A percentile compares a stretch with the other conserved stretches of the same genome.
Evolutionary conservation across 2,113 vertebrate genomes (phyloP).

Genomic region (Ailuropoda melanoleuca): DNA sequence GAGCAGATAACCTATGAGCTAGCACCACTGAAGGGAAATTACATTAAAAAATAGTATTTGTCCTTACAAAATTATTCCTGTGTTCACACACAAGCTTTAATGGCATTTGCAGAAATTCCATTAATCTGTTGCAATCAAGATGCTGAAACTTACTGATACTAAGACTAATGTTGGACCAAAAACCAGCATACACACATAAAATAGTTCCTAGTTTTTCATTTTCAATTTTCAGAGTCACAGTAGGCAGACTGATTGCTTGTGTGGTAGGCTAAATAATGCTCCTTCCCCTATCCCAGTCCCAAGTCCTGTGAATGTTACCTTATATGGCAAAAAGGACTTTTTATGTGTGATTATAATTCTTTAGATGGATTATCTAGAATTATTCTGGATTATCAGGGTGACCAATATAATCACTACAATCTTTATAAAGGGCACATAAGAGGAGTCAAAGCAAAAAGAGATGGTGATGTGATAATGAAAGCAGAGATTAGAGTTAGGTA

Average conservation of each 20-base stretch:
- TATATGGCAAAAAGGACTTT: background rate
- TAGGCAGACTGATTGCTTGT: too few species aligned
- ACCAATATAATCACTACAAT: background rate
- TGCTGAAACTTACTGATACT: background rate
- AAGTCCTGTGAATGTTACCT: background rate
- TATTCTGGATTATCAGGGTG: background rate
- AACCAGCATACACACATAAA: background rate
- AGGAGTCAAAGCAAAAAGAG: background rate
- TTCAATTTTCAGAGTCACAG: background rate
- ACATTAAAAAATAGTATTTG: background rate
- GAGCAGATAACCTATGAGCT: background rate
- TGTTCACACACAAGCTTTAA: background rate
- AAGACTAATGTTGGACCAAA: background rate
- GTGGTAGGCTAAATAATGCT: fast-evolving
- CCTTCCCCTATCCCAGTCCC: too few species aligned
- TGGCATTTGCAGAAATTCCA: background rate
- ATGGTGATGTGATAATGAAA: background rate
- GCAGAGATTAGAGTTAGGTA: too few species aligned
- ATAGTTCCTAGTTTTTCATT: background rate
- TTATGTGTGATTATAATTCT: background rate
- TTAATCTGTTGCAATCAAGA: background rate
- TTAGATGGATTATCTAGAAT: background rate
- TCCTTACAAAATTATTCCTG: background rate
- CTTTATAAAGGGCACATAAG: background rate
- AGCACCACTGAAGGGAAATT: background rate